These are phyloP conservation scores for Lithobates sylvaticus DNA, from an alignment of 2,797 vertebrate genomes.

Conservation along the genomic window DNA sequence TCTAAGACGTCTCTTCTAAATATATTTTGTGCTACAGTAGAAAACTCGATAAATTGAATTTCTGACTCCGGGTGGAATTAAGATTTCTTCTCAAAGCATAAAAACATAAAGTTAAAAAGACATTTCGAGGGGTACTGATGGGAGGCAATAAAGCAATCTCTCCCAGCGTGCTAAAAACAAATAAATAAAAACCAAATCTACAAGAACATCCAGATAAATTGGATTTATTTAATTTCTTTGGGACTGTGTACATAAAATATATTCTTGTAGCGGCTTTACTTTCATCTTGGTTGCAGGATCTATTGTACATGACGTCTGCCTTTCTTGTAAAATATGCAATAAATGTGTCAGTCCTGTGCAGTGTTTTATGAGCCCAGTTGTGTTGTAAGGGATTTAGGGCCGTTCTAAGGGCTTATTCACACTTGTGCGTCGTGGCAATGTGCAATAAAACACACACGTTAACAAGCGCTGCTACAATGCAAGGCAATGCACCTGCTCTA, in stretches of 20 bases:
- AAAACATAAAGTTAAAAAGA: conserved; percentile 47
- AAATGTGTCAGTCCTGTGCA: conserved; percentile 4
- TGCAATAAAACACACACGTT: no score
- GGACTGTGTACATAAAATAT: conserved; percentile 45
- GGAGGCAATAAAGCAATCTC: conserved; percentile 48
- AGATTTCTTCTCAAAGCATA: conserved; percentile 39
- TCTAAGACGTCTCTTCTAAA: conserved; percentile 17
- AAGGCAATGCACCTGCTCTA: no score
- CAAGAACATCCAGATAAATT: conserved; percentile 43
- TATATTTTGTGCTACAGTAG: conserved; percentile 33
- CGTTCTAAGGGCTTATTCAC: no score
- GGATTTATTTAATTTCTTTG: conserved; percentile 57
- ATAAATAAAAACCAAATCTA: conserved; percentile 51
- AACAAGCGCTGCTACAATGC: no score
- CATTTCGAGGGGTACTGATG: conserved; percentile 7
- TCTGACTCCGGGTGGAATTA: conserved; percentile 49
- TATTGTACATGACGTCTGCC: conserved; percentile 8
- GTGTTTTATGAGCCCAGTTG: not conserved
- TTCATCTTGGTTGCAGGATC: conserved; percentile 20
- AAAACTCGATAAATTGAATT: conserved; percentile 44
- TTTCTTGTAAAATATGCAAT: conserved; percentile 13
- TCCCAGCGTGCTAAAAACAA: conserved; percentile 32
- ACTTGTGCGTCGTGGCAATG: no score
- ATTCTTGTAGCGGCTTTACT: conserved; percentile 10
- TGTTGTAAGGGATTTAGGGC: conserved; percentile 1